Evolutionary conservation across 2,797 vertebrate species (phyloP).

Genomic region (Alectoris magna): DNA sequence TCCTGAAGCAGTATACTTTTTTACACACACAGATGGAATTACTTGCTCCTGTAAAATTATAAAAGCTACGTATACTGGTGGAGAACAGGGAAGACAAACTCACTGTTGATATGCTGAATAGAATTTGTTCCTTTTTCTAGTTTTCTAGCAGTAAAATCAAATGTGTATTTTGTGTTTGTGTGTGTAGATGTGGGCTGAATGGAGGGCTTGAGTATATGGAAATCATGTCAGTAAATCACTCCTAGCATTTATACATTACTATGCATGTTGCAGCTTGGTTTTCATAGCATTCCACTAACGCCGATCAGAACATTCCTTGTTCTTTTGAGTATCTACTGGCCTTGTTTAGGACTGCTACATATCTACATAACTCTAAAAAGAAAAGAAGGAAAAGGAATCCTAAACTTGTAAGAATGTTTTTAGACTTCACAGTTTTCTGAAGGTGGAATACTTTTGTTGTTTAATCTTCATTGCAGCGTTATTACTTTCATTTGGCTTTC

Average conservation of each 20-base stretch:
- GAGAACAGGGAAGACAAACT: neutral
- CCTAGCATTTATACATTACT: neutral
- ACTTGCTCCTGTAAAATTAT: neutral
- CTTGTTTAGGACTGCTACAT: neutral
- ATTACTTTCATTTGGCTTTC: neutral
- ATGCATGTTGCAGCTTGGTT: constrained; percentile 28
- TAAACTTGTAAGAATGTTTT: neutral
- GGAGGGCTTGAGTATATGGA: neutral
- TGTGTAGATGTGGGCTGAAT: neutral
- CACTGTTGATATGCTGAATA: neutral
- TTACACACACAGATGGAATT: neutral
- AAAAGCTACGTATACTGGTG: neutral
- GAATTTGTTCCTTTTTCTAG: neutral
- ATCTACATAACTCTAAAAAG: neutral
- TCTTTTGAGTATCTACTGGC: neutral
- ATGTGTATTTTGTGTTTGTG: neutral
- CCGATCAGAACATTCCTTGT: neutral
- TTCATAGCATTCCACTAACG: constrained; percentile 23
- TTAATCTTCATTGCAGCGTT: neutral
- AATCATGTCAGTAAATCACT: neutral
- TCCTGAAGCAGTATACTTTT: neutral
- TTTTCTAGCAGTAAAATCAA: neutral
- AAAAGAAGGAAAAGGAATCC: neutral
- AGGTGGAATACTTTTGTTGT: neutral
- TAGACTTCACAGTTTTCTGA: neutral